phyloP scores from a whole-genome alignment of 2,113 vertebrate species.

The Corythornis vintsioides region DNA sequence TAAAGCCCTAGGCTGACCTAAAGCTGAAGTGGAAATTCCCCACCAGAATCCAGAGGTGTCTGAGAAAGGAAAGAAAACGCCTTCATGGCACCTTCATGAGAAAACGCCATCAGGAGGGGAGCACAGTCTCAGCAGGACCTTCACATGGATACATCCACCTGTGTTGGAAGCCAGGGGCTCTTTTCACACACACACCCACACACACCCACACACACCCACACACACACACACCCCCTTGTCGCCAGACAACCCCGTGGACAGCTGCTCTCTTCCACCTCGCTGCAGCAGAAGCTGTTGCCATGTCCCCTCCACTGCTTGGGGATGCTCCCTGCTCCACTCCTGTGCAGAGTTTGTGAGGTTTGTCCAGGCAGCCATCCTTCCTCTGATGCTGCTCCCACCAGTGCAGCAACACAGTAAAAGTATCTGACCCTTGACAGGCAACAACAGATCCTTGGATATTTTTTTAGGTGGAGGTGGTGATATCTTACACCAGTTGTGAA shows the following conservation, averaged over 20 bases:
- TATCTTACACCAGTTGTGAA: neutral
- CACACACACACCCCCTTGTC: neutral
- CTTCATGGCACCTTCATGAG: neutral
- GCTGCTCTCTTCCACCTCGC: neutral
- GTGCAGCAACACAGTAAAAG: neutral
- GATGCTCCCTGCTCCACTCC: neutral
- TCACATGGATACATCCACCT: rapidly evolving
- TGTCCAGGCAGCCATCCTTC: neutral
- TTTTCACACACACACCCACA: neutral
- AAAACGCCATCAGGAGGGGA: neutral
- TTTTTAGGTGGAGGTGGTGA: neutral
- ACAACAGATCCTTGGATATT: neutral
- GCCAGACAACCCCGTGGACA: neutral
- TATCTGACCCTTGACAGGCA: neutral
- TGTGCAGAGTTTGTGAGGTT: rapidly evolving
- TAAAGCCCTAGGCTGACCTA: neutral
- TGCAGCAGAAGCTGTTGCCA: rapidly evolving
- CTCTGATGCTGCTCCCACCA: neutral
- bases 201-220: too few relatives aligned
- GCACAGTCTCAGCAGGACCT: neutral
- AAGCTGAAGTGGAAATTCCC: neutral
- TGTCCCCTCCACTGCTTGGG: neutral
- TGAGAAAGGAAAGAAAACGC: neutral
- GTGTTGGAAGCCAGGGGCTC: neutral
- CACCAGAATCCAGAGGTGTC: neutral